Evolutionary conservation across 2,113 vertebrate species (phyloP), one percentile per base, ranked within the genome.

Genomic region (Gobiocypris rarus): DNA sequence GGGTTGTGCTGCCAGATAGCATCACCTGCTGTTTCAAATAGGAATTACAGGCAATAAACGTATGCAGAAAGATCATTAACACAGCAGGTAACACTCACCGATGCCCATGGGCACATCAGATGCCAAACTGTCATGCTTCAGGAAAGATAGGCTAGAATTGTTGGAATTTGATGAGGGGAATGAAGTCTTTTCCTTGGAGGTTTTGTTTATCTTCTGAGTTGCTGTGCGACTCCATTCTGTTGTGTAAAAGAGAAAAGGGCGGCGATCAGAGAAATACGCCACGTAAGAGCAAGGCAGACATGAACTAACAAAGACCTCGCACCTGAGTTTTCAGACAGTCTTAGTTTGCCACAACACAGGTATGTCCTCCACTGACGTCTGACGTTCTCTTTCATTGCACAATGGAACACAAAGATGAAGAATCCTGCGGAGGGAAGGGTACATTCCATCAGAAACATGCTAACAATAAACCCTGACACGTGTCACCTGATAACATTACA

Each of bases 361-460:
- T 97, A 96, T 0, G 92, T 93, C 88, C 95, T 96, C 98, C 98
- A 99, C 63, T 98, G 97, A 78, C 94, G 95, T 82, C 97, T 95
- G 83, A 99, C 97, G 26, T 95, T 97, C 48, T 99, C 98, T 89
- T 99, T 99, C 76, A 94, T 91, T 71, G 94, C 95, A 88, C 98
- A 99, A 91, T 99, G 96, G 89, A 99, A 97, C 54, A 98, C 83
- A 90, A 99, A 99, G 91, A 99, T 98, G 84, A 99, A 99, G 90
- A 98, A 96, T n/a, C 98, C 98, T 99, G 76, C 26, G 86, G 91
- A 83, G 59, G 10, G 87, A 3, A 17, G 86, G 56, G 82, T 74
- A 31, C 31, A 34, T 5, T 50, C 0, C 77, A 48, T n/a, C 26
- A 65, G 17, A 45, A 50, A 38, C 38, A 38, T 1, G 28, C 48